These are phyloP conservation scores for Hydriomena furcata DNA, from an alignment of 2,888 invertebrate genomes.

Conservation along the genomic window DNA sequence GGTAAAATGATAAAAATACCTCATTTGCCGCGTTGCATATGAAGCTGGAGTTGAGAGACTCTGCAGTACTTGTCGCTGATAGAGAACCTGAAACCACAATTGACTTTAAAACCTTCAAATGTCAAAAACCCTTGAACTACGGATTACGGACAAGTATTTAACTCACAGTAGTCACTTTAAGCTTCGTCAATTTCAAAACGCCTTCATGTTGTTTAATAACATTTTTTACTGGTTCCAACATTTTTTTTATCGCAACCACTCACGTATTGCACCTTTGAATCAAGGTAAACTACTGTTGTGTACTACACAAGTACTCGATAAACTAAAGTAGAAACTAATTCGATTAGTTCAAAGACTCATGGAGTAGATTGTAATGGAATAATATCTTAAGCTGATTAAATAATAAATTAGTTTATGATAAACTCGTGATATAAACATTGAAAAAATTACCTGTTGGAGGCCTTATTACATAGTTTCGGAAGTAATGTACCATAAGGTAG, in stretches of 20 bases:
- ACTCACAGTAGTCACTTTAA: conserved; percentile 56
- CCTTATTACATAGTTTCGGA: conserved; percentile 89
- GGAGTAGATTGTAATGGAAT: conserved; percentile 12
- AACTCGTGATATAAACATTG: no score
- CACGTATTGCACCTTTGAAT: neutral
- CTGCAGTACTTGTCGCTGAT: conserved; percentile 93
- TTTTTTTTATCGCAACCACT: conserved; percentile 27
- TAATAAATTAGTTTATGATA: no score
- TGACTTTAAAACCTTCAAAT: neutral
- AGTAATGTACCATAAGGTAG: conserved; percentile 91
- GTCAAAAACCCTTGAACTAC: no score
- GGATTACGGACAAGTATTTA: no score
- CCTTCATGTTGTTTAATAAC: conserved; percentile 55
- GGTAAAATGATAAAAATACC: no score
- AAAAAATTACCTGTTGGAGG: conserved; percentile 84
- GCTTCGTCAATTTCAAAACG: conserved; percentile 49
- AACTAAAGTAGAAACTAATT: conserved; percentile 5
- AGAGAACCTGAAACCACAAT: conserved; percentile 84
- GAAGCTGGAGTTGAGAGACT: conserved; percentile 93
- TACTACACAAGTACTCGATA: no score
- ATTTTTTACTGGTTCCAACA: conserved; percentile 52
- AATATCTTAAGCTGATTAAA: conserved; percentile 16
- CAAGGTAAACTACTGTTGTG: neutral
- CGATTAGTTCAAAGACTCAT: conserved; percentile 6
- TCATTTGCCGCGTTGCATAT: conserved; percentile 93